Evolutionary conservation across 2,113 vertebrate species (phyloP).

Genomic region (Pelobates fuscus): DNA sequence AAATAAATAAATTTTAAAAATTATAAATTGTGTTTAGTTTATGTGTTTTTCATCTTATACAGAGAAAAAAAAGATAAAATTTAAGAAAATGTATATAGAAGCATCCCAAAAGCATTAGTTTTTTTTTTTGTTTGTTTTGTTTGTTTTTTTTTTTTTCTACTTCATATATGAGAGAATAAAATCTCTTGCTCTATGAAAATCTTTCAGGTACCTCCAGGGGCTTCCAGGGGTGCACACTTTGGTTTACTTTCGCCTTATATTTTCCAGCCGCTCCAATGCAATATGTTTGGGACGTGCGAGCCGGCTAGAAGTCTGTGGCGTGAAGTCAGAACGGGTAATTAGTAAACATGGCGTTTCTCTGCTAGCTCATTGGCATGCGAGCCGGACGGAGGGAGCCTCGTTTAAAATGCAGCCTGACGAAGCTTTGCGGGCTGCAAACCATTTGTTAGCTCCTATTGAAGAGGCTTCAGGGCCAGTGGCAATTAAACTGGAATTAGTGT

Average conservation of each 20-base stretch:
- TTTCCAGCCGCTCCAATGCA: conserved; percentile 86
- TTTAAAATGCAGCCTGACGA: conserved; percentile 99
- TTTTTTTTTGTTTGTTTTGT: too few relatives aligned
- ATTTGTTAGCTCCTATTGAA: conserved; percentile 99
- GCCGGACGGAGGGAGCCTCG: conserved; percentile 98
- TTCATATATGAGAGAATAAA: too few relatives aligned
- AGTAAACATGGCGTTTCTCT: conserved; percentile 99
- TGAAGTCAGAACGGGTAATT: conserved; percentile 98
- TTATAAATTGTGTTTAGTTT: too few relatives aligned
- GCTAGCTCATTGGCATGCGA: conserved; percentile 99
- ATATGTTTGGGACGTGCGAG: conserved; percentile 98
- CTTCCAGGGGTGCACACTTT: conserved; percentile 63
- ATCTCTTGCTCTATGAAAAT: not conserved
- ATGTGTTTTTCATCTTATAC: too few relatives aligned
- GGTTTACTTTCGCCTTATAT: conserved; percentile 88
- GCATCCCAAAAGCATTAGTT: too few relatives aligned
- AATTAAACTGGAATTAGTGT: conserved; percentile 99
- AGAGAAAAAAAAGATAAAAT: too few relatives aligned
- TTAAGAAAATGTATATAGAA: too few relatives aligned
- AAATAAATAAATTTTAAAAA: too few relatives aligned
- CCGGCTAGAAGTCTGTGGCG: conserved; percentile 78
- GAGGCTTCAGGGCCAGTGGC: conserved; percentile 99
- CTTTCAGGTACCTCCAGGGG: conserved; percentile 6
- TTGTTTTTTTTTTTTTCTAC: too few relatives aligned
- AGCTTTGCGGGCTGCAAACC: conserved; percentile 99